These are phyloP conservation scores for Hydrolagus affinis DNA, from an alignment of 2,113 vertebrate genomes.

Conservation along the genomic window DNA sequence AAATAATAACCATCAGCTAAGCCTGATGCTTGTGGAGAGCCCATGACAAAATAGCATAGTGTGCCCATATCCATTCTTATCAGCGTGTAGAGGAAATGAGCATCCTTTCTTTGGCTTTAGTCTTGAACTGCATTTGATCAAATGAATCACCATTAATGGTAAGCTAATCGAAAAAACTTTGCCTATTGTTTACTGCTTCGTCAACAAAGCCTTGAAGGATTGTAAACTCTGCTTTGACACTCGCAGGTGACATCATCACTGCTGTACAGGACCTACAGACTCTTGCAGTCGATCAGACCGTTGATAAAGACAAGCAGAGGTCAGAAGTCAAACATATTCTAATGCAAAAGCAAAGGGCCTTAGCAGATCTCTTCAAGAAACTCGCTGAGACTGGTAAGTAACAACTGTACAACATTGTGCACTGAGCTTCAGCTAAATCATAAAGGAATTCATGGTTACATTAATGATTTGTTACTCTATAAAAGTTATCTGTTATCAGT, in stretches of 20 bases:
- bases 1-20: too few relatives aligned
- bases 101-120: too few relatives aligned
- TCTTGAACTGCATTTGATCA: too few relatives aligned
- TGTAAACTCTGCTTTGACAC: not conserved
- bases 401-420: slow-evolving; percentile 18
- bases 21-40: too few relatives aligned
- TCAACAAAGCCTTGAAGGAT: not conserved
- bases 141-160: too few relatives aligned
- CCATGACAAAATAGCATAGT: too few relatives aligned
- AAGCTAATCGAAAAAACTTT: not conserved
- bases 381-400: slow-evolving; percentile 66
- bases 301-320: slow-evolving; percentile 80
- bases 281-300: slow-evolving; percentile 60
- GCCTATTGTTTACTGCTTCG: not conserved
- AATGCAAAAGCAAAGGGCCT: slow-evolving; percentile 84
- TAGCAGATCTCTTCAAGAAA: slow-evolving; percentile 87
- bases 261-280: slow-evolving; percentile 71
- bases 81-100: too few relatives aligned
- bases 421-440: too few relatives aligned
- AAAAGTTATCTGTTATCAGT: too few relatives aligned
- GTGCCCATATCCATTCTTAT: too few relatives aligned
- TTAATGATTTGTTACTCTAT: too few relatives aligned
- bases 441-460: too few relatives aligned
- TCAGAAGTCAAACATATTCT: slow-evolving; percentile 86
- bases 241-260: slow-evolving; percentile 69